A percentile compares a stretch with the other conserved stretches of the same genome.
phyloP scores from a whole-genome alignment of 2,113 vertebrate species.

The Zosterops borbonicus region DNA sequence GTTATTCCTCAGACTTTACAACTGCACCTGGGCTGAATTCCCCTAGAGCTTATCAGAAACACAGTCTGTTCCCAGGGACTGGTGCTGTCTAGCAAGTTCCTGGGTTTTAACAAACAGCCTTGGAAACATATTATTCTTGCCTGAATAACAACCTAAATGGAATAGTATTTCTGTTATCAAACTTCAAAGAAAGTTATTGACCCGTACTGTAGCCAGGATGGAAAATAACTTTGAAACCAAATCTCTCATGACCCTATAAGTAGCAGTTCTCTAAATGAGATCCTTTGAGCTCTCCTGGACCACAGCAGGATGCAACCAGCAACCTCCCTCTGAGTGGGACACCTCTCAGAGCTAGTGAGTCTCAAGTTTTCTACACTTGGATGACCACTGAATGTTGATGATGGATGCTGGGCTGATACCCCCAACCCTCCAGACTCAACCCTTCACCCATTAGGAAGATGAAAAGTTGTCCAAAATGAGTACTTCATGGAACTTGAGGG shows the following conservation, averaged over 20 bases:
- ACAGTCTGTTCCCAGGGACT: not conserved
- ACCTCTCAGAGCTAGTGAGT: not conserved
- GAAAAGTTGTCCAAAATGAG: not conserved
- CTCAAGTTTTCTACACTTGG: not conserved
- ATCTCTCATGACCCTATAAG: not conserved
- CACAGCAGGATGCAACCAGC: not conserved
- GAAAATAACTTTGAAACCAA: not conserved
- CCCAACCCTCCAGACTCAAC: not conserved
- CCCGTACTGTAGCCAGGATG: rapidly evolving
- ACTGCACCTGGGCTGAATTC: not conserved
- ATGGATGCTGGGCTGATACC: not conserved
- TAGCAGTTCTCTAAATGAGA: not conserved
- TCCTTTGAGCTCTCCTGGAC: not conserved
- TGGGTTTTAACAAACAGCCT: not conserved
- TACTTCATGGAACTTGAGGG: rapidly evolving
- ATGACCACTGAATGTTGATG: rapidly evolving
- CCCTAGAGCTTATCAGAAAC: not conserved
- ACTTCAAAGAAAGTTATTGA: not conserved
- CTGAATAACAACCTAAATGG: not conserved
- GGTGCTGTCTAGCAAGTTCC: not conserved
- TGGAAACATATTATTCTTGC: not conserved
- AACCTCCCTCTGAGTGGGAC: not conserved
- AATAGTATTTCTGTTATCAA: not conserved
- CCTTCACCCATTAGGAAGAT: not conserved
- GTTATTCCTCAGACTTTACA: rapidly evolving